These are phyloP conservation scores for Indicator indicator DNA, from an alignment of 2,113 vertebrate genomes.

Conservation along the genomic window DNA sequence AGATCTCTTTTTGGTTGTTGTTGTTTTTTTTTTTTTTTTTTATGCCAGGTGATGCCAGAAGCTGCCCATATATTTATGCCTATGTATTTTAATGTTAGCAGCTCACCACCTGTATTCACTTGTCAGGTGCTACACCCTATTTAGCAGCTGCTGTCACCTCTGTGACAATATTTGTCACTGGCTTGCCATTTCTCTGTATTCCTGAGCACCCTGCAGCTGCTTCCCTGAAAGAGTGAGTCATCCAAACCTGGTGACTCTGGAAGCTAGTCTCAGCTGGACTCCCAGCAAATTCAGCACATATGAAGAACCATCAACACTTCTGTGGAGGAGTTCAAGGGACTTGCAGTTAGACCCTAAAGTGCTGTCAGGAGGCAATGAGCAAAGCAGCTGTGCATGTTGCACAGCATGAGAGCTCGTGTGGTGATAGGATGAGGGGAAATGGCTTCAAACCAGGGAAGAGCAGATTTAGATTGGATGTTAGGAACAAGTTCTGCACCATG, in stretches of 20 bases:
- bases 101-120: not conserved
- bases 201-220: slow-evolving; percentile 32
- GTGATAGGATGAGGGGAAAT: too few species aligned
- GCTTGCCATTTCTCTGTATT: not conserved
- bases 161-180: fast-evolving
- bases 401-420: not conserved
- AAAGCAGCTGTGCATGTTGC: not conserved
- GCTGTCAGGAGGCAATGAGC: not conserved
- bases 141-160: not conserved
- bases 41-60: not conserved
- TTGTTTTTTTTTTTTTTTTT: not conserved
- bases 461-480: too few species aligned
- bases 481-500: too few species aligned
- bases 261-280: not conserved
- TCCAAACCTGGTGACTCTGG: slow-evolving; percentile 10
- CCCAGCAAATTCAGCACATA: slow-evolving; percentile 24
- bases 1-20: not conserved
- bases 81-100: not conserved
- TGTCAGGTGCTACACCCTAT: not conserved
- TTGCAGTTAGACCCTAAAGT: not conserved
- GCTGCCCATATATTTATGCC: not conserved
- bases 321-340: slow-evolving; percentile 1
- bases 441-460: too few species aligned
- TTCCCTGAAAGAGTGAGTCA: slow-evolving; percentile 40
- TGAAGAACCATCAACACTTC: not conserved